These are phyloP conservation scores for Grallaria varia DNA, from an alignment of 2,113 vertebrate genomes.

Conservation along the genomic window DNA sequence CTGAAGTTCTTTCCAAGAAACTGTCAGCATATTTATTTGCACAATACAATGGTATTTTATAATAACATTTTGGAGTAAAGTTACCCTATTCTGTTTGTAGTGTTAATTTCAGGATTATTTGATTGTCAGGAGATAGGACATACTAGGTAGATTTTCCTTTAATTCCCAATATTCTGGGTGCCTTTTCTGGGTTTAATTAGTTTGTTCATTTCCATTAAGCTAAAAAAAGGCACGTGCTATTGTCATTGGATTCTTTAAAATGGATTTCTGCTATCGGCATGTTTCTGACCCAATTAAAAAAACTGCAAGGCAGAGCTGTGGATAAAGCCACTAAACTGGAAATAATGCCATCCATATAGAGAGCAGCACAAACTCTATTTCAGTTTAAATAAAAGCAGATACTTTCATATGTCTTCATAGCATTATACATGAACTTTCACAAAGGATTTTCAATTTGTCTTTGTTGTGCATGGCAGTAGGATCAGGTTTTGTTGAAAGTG, in stretches of 20 bases:
- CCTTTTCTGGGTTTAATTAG: conserved; percentile 46
- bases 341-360: conserved; percentile 11
- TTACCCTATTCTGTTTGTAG: background rate
- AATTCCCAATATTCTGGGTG: conserved; percentile 8
- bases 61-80: background rate
- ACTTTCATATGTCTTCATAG: background rate
- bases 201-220: conserved; percentile 39
- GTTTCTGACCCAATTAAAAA: conserved; percentile 67
- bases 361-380: background rate
- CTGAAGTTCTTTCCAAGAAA: background rate
- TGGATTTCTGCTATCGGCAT: conserved; percentile 67
- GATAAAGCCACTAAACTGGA: conserved; percentile 52
- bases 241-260: conserved; percentile 61
- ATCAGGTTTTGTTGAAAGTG: background rate
- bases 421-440: background rate
- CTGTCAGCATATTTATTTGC: background rate
- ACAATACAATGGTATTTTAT: background rate
- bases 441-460: background rate
- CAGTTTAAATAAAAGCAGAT: background rate
- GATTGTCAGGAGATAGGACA: background rate
- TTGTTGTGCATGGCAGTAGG: background rate
- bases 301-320: conserved; percentile 24
- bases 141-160: background rate
- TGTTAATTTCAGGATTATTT: background rate
- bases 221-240: conserved; percentile 37